phyloP scores from a whole-genome alignment of 1,140 invertebrate species.

The Pseudomyrmex dendroicus region DNA sequence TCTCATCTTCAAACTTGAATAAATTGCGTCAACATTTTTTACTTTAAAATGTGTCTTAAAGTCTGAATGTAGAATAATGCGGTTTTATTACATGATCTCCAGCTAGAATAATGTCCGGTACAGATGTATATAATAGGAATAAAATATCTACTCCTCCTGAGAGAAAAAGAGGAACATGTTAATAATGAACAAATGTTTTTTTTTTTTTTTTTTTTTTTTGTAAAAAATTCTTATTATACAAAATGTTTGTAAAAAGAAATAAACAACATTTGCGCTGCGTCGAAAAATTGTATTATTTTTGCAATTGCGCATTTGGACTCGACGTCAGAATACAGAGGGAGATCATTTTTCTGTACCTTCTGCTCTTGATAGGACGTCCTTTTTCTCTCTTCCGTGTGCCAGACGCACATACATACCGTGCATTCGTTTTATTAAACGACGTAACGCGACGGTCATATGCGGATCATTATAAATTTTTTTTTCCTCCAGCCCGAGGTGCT shows the following conservation, averaged over 20 bases:
- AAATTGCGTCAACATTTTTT: too few relatives aligned
- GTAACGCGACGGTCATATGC: constrained; percentile 4
- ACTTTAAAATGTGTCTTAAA: too few relatives aligned
- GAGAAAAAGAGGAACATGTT: too few relatives aligned
- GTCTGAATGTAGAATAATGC: too few relatives aligned
- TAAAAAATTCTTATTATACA: too few relatives aligned
- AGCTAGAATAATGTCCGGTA: too few relatives aligned
- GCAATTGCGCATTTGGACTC: not conserved
- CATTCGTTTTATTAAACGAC: constrained; percentile 35
- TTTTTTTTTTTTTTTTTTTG: too few relatives aligned
- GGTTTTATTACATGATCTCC: too few relatives aligned
- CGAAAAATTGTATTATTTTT: constrained; percentile 18
- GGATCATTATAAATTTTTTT: constrained; percentile 30
- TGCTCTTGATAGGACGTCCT: not conserved
- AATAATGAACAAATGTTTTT: too few relatives aligned
- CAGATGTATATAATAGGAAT: too few relatives aligned
- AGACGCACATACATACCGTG: not conserved
- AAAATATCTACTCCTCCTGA: too few relatives aligned
- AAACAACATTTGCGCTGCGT: not conserved
- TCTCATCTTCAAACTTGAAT: too few relatives aligned
- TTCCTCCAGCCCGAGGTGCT: not conserved
- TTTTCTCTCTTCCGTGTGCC: not conserved
- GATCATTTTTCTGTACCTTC: not conserved
- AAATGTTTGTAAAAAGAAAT: constrained; percentile 3
- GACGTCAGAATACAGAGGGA: not conserved